Evolutionary conservation across 1,140 invertebrate genomes (phyloP), one percentile per base, ranked within the genome.

Genomic region (Triops cancriformis): DNA sequence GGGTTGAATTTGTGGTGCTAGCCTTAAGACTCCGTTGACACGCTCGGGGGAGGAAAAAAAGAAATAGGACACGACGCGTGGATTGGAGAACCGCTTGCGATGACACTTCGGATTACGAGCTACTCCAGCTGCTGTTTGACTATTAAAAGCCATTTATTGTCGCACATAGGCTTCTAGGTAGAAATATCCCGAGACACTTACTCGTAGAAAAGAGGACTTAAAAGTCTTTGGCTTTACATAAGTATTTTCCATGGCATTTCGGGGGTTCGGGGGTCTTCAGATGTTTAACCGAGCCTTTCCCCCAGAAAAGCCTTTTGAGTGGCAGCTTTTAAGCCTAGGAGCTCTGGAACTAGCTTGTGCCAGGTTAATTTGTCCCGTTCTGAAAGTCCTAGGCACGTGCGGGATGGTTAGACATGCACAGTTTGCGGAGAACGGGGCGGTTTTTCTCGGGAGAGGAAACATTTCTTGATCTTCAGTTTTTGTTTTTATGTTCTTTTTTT

Each of bases 101-200:
- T 64, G 51, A 64, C 51, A 64, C 51, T n/a, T 12, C 10, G n/a
- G 51, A 64, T 64, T 64, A 23, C 51, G 18, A 23, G 51, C 14
- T 23, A 18, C 51, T 64, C 14, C 23, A 37, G 18, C 51, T n/a
- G 51, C 14, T 64, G 51, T 23, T 23, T 64, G 51, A 23, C 51
- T 64, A 64, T 64, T 64, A 64, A 64, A 64, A 64, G 51, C 51
- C 10, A 18, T 64, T 64, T 64, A 64, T 64, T 64, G 51, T 23
- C 51, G 7, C 5, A 14, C 51, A 45, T 64, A 64, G 23, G 51
- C 51, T 12, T 64, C 18, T 10, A 64, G 51, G 51, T 23, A 18
- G 51, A 18, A 7, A 9, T n/a, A 23, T 64, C 18, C 51, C 51
- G 31, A 37, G 31, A 37, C n/a, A n/a, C n/a, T n/a, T n/a, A n/a